These are phyloP conservation scores for Drosophila willistoni DNA, from an alignment of 1,140 invertebrate species.

Conservation along the genomic window DNA sequence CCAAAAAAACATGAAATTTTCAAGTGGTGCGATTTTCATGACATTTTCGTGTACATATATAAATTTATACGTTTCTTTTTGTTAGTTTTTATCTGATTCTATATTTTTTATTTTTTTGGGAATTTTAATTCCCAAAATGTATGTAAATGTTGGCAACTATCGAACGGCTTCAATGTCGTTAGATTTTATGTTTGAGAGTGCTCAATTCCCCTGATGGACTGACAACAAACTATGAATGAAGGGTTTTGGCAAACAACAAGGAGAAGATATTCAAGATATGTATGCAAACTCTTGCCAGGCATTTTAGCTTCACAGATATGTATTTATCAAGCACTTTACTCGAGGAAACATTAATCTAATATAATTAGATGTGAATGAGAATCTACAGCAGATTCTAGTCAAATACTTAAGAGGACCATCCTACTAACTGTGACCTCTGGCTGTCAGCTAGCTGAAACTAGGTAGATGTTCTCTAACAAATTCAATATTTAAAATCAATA, in stretches of 20 bases:
- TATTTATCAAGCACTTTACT: conserved; percentile 73
- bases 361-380: conserved; percentile 31
- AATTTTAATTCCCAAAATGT: conserved; percentile 71
- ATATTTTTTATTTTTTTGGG: conserved; percentile 38
- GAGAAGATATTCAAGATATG: conserved; percentile 34
- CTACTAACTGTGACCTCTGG: conserved; percentile 23
- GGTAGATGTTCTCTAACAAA: neutral
- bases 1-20: too few species aligned
- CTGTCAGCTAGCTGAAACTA: too few species aligned
- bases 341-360: conserved; percentile 44
- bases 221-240: conserved; percentile 24
- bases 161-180: conserved; percentile 65
- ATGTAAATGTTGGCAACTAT: conserved; percentile 73
- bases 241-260: conserved; percentile 31
- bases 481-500: conserved; percentile 54
- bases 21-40: too few species aligned
- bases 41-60: too few species aligned
- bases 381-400: conserved; percentile 32
- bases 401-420: conserved; percentile 49
- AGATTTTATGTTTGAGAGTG: conserved; percentile 58
- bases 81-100: conserved; percentile 1
- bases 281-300: conserved; percentile 28
- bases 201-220: conserved; percentile 8
- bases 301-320: conserved; percentile 24
- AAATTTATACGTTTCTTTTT: neutral